Percentiles rank a stretch among this genome's conserved stretches.
Conservation (phyloP, 2,888 invertebrate species). For the Pharmacophagus antenor region DNA sequence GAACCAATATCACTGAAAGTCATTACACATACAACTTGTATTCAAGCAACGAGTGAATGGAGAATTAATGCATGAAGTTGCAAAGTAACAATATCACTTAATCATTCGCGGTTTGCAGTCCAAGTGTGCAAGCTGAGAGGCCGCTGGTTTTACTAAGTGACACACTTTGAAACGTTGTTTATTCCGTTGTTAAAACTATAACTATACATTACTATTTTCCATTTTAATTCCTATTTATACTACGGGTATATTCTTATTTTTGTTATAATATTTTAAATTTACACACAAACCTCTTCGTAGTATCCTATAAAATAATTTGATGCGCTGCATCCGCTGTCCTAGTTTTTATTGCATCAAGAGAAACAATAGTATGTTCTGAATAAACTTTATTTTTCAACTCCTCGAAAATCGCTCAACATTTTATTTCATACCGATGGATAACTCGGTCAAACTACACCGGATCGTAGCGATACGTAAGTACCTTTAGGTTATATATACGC, state of each 20-base stretch:
- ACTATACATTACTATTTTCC: background rate
- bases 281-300: background rate
- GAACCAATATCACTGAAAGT: conserved; percentile 4
- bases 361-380: background rate
- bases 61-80: conserved; percentile 25
- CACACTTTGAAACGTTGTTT: background rate
- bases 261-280: too few species aligned
- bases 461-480: background rate
- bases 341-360: conserved; percentile 2
- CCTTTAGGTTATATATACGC: background rate
- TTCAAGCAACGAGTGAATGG: conserved; percentile 6
- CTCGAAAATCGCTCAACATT: background rate
- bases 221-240: too few species aligned
- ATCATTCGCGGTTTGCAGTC: conserved; percentile 22
- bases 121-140: conserved; percentile 6
- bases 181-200: background rate
- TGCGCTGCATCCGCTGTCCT: background rate
- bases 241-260: too few species aligned
- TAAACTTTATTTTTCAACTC: conserved; percentile 2
- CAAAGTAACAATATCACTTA: conserved; percentile 26
- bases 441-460: background rate
- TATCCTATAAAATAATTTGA: background rate
- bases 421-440: background rate
- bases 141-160: background rate
- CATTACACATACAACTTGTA: background rate